Conservation (phyloP, 1,140 invertebrate genomes). For the Bilobella aurantiaca region DNA sequence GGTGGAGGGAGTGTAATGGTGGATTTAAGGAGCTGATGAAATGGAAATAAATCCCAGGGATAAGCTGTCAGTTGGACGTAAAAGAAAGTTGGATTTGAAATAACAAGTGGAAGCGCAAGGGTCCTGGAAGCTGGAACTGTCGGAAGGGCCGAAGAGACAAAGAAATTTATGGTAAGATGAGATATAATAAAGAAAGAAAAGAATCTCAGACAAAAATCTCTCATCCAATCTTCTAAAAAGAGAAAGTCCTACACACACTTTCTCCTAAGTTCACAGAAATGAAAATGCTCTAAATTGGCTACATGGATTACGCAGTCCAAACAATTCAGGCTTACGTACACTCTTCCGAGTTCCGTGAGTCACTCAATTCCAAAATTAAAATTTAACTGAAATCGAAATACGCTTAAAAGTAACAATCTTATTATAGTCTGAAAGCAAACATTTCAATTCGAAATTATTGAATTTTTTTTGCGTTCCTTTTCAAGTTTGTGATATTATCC, state of each 20-base stretch:
- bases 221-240: background rate
- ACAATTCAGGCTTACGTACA: too few relatives aligned
- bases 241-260: background rate
- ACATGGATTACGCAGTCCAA: too few relatives aligned
- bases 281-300: too few relatives aligned
- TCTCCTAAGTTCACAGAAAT: too few relatives aligned
- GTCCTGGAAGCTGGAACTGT: background rate
- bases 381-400: too few relatives aligned
- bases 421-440: too few relatives aligned
- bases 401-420: too few relatives aligned
- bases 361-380: too few relatives aligned
- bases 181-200: slow-evolving; percentile 26
- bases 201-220: background rate
- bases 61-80: slow-evolving; percentile 4
- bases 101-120: background rate
- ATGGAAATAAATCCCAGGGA: slow-evolving; percentile 8
- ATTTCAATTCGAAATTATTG: too few relatives aligned
- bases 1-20: background rate
- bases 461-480: too few relatives aligned
- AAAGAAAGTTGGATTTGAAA: slow-evolving; percentile 5
- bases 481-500: too few relatives aligned
- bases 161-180: slow-evolving; percentile 33
- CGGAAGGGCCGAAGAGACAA: slow-evolving; percentile 5
- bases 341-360: too few relatives aligned
- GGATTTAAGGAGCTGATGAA: slow-evolving; percentile 8